Base-by-base conservation (phyloP, 2,888 invertebrate species). In the Apomyelois bistriatella region DNA sequence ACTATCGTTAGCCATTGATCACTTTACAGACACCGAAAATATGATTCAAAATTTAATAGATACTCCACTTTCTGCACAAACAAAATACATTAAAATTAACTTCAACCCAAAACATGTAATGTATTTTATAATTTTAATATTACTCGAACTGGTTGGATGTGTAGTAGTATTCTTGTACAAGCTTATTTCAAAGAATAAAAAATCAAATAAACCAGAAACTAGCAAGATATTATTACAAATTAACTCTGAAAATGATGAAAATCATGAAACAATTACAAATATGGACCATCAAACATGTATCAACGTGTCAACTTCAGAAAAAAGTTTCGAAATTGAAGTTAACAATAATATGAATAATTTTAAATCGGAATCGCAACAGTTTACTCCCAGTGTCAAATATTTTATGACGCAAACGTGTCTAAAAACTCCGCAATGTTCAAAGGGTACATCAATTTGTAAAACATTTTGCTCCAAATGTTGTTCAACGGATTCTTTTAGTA, bases 101-200 rank as follows among this genome's bases (percentile, higher is more conserved):
- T 48, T 68, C 1, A 57, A 69, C 2, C 74, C 71, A 3, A 85
- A 73, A 51, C 83, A 83, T 60, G 63, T 72, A 52, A 53, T 75
- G 8, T 58, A 87, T 30, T 58, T 88, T 53, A 43, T 60, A 0
- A 36, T 76, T 9, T 72, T 88, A 53, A 53, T 88, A 30, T 41
- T 81, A 5, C 53, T 86, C 5, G 87, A 87, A 73, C 38, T 86
- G 36, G 59, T 72, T 12, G 86, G 85, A 81, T 87, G 85, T 56
- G 64, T 85, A 10, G 75, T 73, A 12, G 68, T 73, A 12, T 53
- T 76, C 15, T 54, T 70, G 9, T 77, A 62, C 52, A 49, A 76
- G 41, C 17, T 66, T 37, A 71, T 55, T 48, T 48, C 50, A 0
- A 71, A 56, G 61, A 56, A 0, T 7, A 13, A 12, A 38, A 38